phyloP scores from a whole-genome alignment of 2,888 invertebrate species.

The Eupithecia tripunctaria region DNA sequence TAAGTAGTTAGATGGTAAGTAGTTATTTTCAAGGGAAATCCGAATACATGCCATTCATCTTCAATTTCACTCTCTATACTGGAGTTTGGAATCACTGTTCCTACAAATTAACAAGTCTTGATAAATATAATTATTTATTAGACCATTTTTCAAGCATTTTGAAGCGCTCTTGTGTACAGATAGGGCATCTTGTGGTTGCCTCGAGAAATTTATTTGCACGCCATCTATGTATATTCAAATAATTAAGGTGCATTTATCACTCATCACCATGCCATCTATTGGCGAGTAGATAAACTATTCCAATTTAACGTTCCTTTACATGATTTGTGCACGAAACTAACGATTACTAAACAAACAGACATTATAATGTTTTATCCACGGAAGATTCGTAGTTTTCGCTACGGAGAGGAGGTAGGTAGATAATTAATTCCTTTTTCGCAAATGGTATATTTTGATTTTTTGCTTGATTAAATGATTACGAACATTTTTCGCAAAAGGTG shows the following conservation, averaged over 20 bases:
- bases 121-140: too few species aligned
- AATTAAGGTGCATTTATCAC: not conserved
- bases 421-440: not conserved
- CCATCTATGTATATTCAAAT: not conserved
- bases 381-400: not conserved
- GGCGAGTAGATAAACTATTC: not conserved
- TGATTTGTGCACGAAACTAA: not conserved
- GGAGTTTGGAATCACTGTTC: not conserved
- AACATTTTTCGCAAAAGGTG: not conserved
- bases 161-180: too few species aligned
- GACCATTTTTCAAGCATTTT: too few species aligned
- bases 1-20: not conserved
- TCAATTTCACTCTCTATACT: not conserved
- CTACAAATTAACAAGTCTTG: too few species aligned
- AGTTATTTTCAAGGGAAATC: slow-evolving; percentile 10
- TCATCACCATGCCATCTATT: not conserved
- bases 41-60: not conserved
- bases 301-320: not conserved
- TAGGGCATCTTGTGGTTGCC: not conserved
- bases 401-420: not conserved
- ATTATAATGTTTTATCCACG: too few species aligned
- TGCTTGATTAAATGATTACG: too few species aligned
- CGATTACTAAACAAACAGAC: too few species aligned
- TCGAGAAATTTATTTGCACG: not conserved
- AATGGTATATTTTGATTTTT: not conserved